Evolutionary conservation across 2,113 vertebrate genomes (phyloP).

Genomic region (Halcyon malimbica): DNA sequence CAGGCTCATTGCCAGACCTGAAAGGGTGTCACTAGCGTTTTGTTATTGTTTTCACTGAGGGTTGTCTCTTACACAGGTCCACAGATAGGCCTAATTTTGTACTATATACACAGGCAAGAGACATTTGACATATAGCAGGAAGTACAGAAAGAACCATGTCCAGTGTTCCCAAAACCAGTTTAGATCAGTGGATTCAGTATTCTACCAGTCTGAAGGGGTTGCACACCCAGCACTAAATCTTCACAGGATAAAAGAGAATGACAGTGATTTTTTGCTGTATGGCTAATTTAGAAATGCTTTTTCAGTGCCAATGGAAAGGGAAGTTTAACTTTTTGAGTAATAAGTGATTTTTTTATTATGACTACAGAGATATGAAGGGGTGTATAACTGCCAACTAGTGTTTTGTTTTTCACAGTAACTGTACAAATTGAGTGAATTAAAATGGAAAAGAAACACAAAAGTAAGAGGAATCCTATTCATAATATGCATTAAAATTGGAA

Average conservation of each 20-base stretch:
- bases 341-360: background rate
- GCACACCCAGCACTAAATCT: background rate
- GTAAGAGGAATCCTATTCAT: background rate
- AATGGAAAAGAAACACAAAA: background rate
- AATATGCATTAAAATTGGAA: background rate
- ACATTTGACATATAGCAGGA: background rate
- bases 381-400: background rate
- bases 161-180: background rate
- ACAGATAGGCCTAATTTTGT: background rate
- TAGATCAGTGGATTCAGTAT: background rate
- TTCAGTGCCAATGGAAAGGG: background rate
- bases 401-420: background rate
- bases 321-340: background rate
- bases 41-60: background rate
- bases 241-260: background rate
- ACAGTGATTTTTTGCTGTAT: background rate
- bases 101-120: background rate
- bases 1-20: background rate
- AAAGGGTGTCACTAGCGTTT: background rate
- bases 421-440: background rate
- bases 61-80: background rate
- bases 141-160: background rate
- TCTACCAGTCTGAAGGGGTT: fast-evolving
- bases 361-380: background rate
- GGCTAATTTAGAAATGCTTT: background rate